These are phyloP conservation scores for Campaea margaritaria DNA, from an alignment of 2,888 invertebrate genomes.

Conservation along the genomic window DNA sequence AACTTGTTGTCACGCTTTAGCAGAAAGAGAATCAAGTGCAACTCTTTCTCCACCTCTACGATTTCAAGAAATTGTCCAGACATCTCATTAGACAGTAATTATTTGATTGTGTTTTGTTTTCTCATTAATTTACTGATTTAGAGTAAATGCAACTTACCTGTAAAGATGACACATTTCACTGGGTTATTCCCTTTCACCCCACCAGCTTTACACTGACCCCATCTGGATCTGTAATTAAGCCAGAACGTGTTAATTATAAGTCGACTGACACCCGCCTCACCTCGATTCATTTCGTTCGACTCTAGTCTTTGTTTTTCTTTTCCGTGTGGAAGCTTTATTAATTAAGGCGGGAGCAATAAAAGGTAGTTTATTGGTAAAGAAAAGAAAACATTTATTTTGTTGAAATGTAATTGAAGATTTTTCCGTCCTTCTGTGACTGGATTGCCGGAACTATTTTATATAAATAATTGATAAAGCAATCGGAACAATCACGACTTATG, in stretches of 20 bases:
- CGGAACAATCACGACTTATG: too few species aligned
- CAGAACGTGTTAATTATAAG: conserved; percentile 73
- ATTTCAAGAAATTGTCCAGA: too few species aligned
- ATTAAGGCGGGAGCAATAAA: conserved; percentile 31
- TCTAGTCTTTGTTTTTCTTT: conserved; percentile 65
- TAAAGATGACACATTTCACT: conserved; percentile 60
- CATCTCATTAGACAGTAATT: too few species aligned
- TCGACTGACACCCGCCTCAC: conserved; percentile 57
- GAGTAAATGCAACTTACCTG: too few species aligned
- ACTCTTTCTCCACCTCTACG: too few species aligned
- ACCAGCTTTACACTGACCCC: conserved; percentile 69
- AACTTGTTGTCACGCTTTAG: too few species aligned
- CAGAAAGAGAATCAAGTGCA: too few species aligned
- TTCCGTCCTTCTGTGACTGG: background rate
- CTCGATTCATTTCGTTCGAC: conserved; percentile 67
- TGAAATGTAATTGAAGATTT: conserved; percentile 11
- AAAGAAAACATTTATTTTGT: conserved; percentile 14
- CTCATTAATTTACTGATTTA: too few species aligned
- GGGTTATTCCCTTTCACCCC: too few species aligned
- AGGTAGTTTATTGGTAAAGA: conserved; percentile 23
- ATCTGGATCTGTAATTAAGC: conserved; percentile 72
- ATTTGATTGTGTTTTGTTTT: too few species aligned
- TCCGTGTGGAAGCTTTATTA: conserved; percentile 34
- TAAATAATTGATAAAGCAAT: too few species aligned
- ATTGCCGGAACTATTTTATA: too few species aligned